A percentile compares a stretch with the other conserved stretches of the same genome.
Conservation (phyloP, 92 coral and sea anemone species). For the Palythoa grandiflora region DNA sequence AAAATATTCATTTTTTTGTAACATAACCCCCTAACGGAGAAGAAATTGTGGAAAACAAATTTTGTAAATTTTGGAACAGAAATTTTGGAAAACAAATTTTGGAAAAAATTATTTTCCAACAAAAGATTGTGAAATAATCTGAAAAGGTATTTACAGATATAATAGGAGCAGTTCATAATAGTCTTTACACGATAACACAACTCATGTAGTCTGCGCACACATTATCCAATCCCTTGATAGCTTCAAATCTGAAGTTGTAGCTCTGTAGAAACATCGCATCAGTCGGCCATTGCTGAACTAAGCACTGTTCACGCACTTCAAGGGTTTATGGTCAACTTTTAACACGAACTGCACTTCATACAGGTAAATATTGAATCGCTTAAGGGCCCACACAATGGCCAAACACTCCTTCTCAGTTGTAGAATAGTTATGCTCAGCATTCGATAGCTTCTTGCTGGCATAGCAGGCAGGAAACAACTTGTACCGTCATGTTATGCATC, state of each 20-base stretch:
- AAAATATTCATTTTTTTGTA: no score
- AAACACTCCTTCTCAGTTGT: background rate
- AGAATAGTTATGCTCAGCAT: background rate
- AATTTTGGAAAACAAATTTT: no score
- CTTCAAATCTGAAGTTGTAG: background rate
- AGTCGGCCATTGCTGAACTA: background rate
- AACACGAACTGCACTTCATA: background rate
- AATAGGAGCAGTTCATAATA: no score
- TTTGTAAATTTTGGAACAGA: no score
- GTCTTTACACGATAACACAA: no score
- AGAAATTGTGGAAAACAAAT: no score
- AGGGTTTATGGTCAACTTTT: background rate
- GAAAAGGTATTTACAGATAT: no score
- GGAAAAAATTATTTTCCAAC: no score
- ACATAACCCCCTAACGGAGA: no score
- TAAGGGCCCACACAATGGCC: background rate
- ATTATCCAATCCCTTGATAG: background rate
- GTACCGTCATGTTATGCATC: no score
- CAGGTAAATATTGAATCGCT: background rate
- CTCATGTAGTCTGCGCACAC: background rate
- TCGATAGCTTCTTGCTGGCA: background rate
- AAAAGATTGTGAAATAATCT: no score
- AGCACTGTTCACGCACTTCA: background rate
- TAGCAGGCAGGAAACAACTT: background rate
- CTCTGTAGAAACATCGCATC: background rate